Conservation (phyloP, 2,797 vertebrate genomes). For the Danio jaintianensis region DNA sequence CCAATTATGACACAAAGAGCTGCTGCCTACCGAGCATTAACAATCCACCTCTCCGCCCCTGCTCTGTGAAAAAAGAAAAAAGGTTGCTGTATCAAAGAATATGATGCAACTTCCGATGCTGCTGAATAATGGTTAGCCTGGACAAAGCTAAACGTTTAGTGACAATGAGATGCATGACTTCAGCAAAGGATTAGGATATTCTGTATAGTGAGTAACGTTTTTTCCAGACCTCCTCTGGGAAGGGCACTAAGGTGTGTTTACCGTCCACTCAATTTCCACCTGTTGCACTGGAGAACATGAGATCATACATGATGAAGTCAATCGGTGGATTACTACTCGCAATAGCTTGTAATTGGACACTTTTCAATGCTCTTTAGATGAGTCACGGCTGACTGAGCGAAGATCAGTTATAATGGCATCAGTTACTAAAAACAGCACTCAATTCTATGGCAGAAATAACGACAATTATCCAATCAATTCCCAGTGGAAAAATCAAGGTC, state of each 20-base stretch:
- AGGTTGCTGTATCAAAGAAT: constrained; percentile 20
- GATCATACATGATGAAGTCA: not conserved
- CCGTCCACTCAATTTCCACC: not conserved
- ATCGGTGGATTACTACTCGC: not conserved
- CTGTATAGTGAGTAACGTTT: constrained; percentile 27
- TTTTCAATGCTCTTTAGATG: not conserved
- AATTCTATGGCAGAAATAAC: no score
- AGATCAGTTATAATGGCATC: not conserved
- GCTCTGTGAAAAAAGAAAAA: constrained; percentile 1
- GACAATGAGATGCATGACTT: not conserved
- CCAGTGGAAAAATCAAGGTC: no score
- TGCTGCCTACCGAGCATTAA: not conserved
- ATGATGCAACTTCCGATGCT: not conserved
- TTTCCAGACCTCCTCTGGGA: not conserved
- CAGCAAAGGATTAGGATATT: constrained; percentile 3
- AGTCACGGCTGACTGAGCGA: not conserved
- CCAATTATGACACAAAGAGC: constrained; percentile 17
- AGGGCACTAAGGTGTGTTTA: constrained; percentile 21
- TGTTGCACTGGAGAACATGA: constrained; percentile 2
- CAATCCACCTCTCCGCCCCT: not conserved
- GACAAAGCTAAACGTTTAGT: not conserved
- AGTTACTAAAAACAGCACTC: not conserved
- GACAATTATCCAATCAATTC: no score
- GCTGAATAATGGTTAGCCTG: not conserved
- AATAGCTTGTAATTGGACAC: not conserved